phyloP scores from a whole-genome alignment of 2,888 invertebrate genomes.

The Drosophila birchii region DNA sequence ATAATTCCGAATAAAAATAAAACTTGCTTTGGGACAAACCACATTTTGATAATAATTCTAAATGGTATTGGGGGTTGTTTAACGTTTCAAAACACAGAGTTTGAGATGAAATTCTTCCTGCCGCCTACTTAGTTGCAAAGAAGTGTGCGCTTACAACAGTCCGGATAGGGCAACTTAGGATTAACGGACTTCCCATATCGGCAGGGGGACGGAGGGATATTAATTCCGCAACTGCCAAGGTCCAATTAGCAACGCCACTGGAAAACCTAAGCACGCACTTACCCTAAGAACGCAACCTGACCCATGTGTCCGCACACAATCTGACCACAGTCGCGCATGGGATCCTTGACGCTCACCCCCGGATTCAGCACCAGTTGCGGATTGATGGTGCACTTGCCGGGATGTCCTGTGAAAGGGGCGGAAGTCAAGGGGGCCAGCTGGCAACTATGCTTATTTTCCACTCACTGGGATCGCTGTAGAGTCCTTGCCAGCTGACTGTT shows the following conservation, averaged over 20 bases:
- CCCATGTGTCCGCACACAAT: slow-evolving; percentile 58
- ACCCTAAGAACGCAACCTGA: slow-evolving; percentile 50
- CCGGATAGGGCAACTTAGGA: slow-evolving; percentile 50
- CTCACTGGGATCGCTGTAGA: slow-evolving; percentile 43
- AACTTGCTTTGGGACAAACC: neutral
- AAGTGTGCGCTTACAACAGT: slow-evolving; percentile 52
- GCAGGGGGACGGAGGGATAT: slow-evolving; percentile 26
- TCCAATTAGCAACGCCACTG: neutral
- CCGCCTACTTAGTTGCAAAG: slow-evolving; percentile 40
- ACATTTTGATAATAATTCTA: slow-evolving; percentile 5
- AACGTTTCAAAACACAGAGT: neutral
- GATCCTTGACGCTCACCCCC: slow-evolving; percentile 62
- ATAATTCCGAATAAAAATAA: slow-evolving; percentile 7
- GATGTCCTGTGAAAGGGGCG: slow-evolving; percentile 42
- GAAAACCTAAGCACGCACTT: neutral
- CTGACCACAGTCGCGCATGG: slow-evolving; percentile 55
- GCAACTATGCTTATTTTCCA: slow-evolving; percentile 1
- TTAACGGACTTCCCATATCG: slow-evolving; percentile 24
- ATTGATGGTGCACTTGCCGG: slow-evolving; percentile 58
- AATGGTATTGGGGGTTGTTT: neutral
- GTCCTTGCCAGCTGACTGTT: slow-evolving; percentile 48
- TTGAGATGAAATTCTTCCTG: neutral
- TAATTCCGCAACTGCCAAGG: slow-evolving; percentile 56
- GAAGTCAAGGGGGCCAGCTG: neutral
- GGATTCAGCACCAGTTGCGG: slow-evolving; percentile 42